Base-by-base conservation (phyloP, 2,888 invertebrate species). In the Oligia fasciuncula region DNA sequence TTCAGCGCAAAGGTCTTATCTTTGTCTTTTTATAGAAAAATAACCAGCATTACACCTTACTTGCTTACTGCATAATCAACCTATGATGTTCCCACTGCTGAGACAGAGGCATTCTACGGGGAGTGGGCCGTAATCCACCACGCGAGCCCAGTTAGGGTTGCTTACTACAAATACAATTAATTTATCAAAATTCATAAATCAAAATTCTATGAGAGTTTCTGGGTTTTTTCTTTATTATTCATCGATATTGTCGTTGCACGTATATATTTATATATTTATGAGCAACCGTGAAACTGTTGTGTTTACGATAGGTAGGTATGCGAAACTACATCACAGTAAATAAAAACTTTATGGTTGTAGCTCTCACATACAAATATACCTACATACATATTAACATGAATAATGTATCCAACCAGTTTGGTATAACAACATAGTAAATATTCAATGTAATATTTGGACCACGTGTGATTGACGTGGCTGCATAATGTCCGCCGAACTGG, bases 381-480 rank as follows among this genome's bases (percentile, higher is more conserved):
- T 65, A 46, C 14, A 76, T 65, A 76, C 29, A 73, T 65, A 46
- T 43, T 43, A 51, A 66, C 49, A 79, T 73, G 67, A 68, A 86
- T 70, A 76, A 77, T 71, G 29, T 60, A 77, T 62, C 11, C 14
- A 51, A 72, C 65, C 65, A 67, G 73, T 77, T 76, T n/a, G 46
- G 54, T 71, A 49, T 46, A 43, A 57, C 62, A 13, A 46, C 60
- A 13, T 43, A 49, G 19, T 74, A 72, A 79, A 77, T 84, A 74
- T 73, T 85, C 77, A 67, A 77, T 76, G 85, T 81, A 49, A 76
- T 77, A 84, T 73, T 78, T 80, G 69, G 77, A 60, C 65, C 79
- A 46, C 35, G 63, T 77, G 60, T 85, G 87, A 87, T 66, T 79
- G 85, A 82, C 84, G 77, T 35, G 68, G 65, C 63, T 73, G 68